Base-by-base conservation (phyloP, 1,140 invertebrate species). In the Eciton burchellii region DNA sequence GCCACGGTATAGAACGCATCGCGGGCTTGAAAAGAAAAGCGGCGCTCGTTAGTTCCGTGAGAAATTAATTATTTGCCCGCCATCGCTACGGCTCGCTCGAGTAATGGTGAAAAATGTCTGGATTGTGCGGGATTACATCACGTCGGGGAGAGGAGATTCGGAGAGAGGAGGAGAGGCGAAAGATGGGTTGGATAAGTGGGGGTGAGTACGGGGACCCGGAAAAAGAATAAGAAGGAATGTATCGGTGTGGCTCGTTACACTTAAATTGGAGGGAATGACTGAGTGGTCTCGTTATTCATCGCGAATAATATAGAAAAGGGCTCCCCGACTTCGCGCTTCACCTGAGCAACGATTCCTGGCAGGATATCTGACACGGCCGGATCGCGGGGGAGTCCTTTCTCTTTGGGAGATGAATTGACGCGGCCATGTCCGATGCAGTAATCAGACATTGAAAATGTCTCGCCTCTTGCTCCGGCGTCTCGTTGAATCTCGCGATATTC, bases 261-360 rank as follows among this genome's bases (percentile, higher is more conserved):
- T 93, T 92, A 94, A 94, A 94, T 94, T 93, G 93, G 93, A 94
- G 93, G 91, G 92, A 93, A 94, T 94, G 93, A 94, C 92, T 91
- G 92, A 94, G 93, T 93, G 91, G 88, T 92, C 90, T 93, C 93
- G 89, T 94, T 93, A 94, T 93, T 94, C 93, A 93, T 90, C 86
- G 88, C 88, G 90, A 92, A 93, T 92, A 93, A 93, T 93, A 93
- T 93, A 92, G 91, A 91, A 91, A 92, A 91, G 89, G 86, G 90
- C 86, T 85, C 83, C n/a, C 76, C 84, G 59, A 82, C 73, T 81
- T 77, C 43, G 66, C 45, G 72, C 71, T 72, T 77, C 81, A 79
- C 84, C 84, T 73, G 85, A 70, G 77, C 83, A 84, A 84, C 83
- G 85, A 88, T 88, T 88, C 77, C 59, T 54, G 47, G 60, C 35